Evolutionary conservation across 1,140 invertebrate genomes (phyloP).

Genomic region (Luehdorfia chinensis): DNA sequence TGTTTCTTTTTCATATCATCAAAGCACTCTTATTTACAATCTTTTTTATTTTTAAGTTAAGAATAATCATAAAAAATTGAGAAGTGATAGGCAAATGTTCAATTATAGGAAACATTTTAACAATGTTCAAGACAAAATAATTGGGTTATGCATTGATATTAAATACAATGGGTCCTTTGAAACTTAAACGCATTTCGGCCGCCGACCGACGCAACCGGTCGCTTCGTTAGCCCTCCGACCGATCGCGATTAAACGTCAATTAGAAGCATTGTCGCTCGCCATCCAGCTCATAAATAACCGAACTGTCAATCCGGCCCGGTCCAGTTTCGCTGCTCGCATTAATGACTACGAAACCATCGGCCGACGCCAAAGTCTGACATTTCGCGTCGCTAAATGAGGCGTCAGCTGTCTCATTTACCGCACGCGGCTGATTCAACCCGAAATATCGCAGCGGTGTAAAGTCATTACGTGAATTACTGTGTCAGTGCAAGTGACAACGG

Average conservation of each 20-base stretch:
- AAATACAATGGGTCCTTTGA: slow-evolving; percentile 1
- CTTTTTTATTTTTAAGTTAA: no score
- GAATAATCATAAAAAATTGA: no score
- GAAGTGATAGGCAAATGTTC: no score
- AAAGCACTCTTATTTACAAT: no score
- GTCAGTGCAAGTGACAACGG: not conserved
- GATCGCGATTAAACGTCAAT: slow-evolving; percentile 63
- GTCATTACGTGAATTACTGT: slow-evolving; percentile 3
- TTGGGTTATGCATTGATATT: slow-evolving; percentile 7
- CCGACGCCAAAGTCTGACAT: slow-evolving; percentile 23
- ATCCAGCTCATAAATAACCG: slow-evolving; percentile 40
- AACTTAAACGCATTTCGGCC: slow-evolving; percentile 10
- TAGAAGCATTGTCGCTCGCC: slow-evolving; percentile 56
- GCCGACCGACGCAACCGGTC: slow-evolving; percentile 29
- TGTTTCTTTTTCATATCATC: no score
- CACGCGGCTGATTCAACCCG: not conserved
- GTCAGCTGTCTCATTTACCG: slow-evolving; percentile 8
- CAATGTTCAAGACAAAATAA: not conserved
- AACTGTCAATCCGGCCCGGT: slow-evolving; percentile 36
- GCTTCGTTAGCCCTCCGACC: slow-evolving; percentile 40
- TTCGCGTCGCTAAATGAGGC: slow-evolving; percentile 6
- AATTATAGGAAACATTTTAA: no score
- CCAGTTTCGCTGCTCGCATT: slow-evolving; percentile 35
- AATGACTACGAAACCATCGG: slow-evolving; percentile 31
- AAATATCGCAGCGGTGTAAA: not conserved